Conservation (phyloP, 2,888 invertebrate species). For the Protodeltote pygarga region DNA sequence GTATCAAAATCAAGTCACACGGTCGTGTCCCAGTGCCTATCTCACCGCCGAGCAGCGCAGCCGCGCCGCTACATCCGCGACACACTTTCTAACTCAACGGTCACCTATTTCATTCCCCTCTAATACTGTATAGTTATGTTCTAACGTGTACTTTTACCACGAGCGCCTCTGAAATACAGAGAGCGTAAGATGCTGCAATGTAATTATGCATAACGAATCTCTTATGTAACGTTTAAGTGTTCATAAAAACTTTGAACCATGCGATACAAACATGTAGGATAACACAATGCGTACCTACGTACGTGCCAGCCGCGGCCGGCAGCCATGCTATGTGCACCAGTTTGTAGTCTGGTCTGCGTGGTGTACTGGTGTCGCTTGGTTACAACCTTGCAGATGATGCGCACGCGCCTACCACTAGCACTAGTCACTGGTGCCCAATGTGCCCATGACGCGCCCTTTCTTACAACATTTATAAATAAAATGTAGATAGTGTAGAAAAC, state of each 20-base stretch:
- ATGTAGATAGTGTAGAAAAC: constrained; percentile 9
- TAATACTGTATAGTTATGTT: neutral
- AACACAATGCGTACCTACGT: neutral
- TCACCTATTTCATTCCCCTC: constrained; percentile 5
- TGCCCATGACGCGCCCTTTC: neutral
- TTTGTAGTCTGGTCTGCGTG: neutral
- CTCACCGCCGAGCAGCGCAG: neutral
- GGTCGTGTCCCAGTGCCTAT: neutral
- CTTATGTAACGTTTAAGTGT: constrained; percentile 28
- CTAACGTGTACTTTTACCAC: neutral
- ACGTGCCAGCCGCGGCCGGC: neutral
- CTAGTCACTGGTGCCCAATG: neutral
- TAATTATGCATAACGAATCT: constrained; percentile 29
- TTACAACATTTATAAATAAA: neutral
- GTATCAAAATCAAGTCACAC: no score
- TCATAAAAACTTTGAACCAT: constrained; percentile 22
- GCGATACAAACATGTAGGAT: constrained; percentile 7
- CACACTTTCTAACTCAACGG: constrained; percentile 39
- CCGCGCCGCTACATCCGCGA: neutral
- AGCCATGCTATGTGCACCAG: neutral
- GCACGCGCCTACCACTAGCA: neutral
- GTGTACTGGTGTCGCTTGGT: neutral
- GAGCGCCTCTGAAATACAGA: constrained; percentile 5
- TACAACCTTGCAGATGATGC: neutral
- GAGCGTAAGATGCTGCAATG: constrained; percentile 2